Base-by-base conservation (phyloP, 2,888 invertebrate genomes). In the Phyto melanocephala region DNA sequence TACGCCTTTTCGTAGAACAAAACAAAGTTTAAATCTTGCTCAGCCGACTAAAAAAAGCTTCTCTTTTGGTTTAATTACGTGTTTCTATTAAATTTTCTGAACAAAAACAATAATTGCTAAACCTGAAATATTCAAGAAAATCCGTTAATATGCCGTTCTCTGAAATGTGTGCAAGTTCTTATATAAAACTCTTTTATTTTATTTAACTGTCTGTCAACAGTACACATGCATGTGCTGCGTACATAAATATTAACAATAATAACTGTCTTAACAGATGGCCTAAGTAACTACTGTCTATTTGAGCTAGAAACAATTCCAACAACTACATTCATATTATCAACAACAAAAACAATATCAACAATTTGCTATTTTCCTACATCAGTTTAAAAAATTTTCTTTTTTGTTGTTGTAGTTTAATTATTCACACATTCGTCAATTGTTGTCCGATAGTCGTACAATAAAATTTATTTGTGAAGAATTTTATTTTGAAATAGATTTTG, bases 371-470 rank as follows among this genome's bases (percentile, higher is more conserved):
- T 81, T 81, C 60, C 76, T 78, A 65, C 70, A 75, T 37, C 58
- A 82, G 60, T 82, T 81, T 74, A 50, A 72, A 80, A 52, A 56
- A 33, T n/a, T 42, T 52, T 60, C 40, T 40, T 40, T 62, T 1
- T 10, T 62, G 24, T 42, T 24, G 24, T 15, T 7, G 17, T 62
- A 3, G 71, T 82, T 82, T 82, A 79, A 82, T 82, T 82, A 82
- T 82, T 82, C 82, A 82, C 82, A 82, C 82, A 79, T 79, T 81
- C 67, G 60, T 5, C 71, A 71, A 60, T 72, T 40, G 65, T 58
- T 79, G 67, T 72, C 50, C 58, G 65, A 58, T 60, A 75, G 50
- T 40, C 20, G 52, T 17, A n/a, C 13, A 72, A 54, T 47, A 17
- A 56, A 45, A 2, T 65, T 65, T 75, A 45, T 65, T 45, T 75